Evolutionary conservation across 2,113 vertebrate species (phyloP).

Genomic region (Macquaria australasica): DNA sequence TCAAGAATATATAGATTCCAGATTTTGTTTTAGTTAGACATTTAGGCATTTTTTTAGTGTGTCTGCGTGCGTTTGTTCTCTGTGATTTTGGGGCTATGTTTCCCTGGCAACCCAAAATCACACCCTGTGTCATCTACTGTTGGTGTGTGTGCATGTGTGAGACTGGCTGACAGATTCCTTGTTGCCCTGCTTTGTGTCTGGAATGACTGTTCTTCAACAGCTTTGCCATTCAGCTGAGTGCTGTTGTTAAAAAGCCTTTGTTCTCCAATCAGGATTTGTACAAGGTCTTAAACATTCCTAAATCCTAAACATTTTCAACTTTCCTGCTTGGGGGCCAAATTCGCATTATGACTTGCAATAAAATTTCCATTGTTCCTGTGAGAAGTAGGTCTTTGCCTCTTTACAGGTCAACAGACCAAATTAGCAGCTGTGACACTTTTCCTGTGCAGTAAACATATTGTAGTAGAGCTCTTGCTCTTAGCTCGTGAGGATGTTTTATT

Average conservation of each 20-base stretch:
- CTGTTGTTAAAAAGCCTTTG: conserved; percentile 42
- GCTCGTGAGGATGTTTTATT: too few species aligned
- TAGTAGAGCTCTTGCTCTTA: not conserved
- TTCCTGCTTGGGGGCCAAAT: not conserved
- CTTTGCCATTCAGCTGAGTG: conserved; percentile 34
- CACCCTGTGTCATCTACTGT: conserved; percentile 27
- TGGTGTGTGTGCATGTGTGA: conserved; percentile 9
- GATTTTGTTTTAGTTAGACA: conserved; percentile 15
- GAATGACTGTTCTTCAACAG: conserved; percentile 38
- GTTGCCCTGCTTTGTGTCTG: conserved; percentile 40
- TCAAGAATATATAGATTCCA: conserved; percentile 32
- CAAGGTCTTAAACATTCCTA: conserved; percentile 12
- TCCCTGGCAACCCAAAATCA: conserved; percentile 60
- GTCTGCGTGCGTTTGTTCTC: conserved; percentile 27
- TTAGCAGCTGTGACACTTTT: not conserved
- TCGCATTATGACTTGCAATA: not conserved
- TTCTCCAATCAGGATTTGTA: conserved; percentile 42
- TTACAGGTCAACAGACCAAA: not conserved
- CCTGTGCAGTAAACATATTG: not conserved
- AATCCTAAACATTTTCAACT: conserved; percentile 16
- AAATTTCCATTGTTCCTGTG: not conserved
- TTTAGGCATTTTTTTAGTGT: conserved; percentile 4
- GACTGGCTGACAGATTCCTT: conserved; percentile 9
- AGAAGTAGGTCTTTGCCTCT: not conserved
- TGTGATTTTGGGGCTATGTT: conserved; percentile 51